Base-by-base conservation (phyloP, 2,797 vertebrate species). In the Halcyon leucocephala region DNA sequence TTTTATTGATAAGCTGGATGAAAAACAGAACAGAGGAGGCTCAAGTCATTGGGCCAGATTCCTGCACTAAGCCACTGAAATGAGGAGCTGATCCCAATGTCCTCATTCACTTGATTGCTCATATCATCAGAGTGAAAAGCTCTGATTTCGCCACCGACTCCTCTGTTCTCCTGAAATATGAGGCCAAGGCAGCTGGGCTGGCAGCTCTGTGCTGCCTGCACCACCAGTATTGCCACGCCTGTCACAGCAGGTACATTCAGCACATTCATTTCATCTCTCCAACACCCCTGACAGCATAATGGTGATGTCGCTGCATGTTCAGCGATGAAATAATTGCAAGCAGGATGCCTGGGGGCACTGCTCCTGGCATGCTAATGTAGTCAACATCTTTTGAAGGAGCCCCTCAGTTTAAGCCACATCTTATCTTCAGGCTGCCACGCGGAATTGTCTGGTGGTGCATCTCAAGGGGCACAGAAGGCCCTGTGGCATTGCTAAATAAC, bases 171-270 rank as follows among this genome's bases (percentile, higher is more conserved):
- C 87, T 58, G 17, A 51, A 66, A 60, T 9, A 51, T 0, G 10
- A 60, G 39, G 86, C 76, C 77, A 80, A 25, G 14, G 5, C 89
- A 95, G 93, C 89, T 78, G 69, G 66, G 58, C 86, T 93, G 95
- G 78, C 91, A 83, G 79, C 86, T 73, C 67, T 55, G 55, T 25
- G 1, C 61, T 39, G n/a, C 21, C 67, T 48, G 19, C 44, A 2
- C 5, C 8, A 1, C 78, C 39, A 7, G 1, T 17, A 44, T 1
- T 31, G 77, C 73, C 66, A 8, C 60, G 82, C 70, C 78, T 94
- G 93, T 35, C 93, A 24, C 78, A 73, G 90, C 92, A 93, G 92
- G 86, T 64, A 42, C 2, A 6, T 15, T 16, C 85, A 90, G 66
- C 85, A 78, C 26, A 5, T 21, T 58, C 84, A 17, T 61, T 76